phyloP scores from a whole-genome alignment of 2,888 invertebrate genomes.

The Didymodactylos carnosus region DNA sequence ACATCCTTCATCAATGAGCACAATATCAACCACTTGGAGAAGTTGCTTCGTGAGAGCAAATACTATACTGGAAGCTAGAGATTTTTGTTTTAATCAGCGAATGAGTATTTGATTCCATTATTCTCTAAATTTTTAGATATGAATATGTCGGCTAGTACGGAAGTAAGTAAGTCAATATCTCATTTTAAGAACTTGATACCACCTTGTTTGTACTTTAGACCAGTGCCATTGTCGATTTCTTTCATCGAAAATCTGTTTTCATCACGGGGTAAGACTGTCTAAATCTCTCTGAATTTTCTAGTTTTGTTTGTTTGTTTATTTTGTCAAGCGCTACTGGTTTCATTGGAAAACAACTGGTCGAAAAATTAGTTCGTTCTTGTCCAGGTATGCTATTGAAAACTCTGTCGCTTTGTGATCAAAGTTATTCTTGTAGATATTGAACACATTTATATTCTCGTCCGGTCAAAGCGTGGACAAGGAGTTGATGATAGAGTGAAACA shows the following conservation, averaged over 20 bases:
- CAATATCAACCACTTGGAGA: too few species aligned
- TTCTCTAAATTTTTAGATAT: not conserved
- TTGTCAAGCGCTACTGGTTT: conserved; percentile 46
- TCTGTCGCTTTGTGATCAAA: not conserved
- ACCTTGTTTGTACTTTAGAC: not conserved
- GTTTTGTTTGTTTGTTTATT: too few species aligned
- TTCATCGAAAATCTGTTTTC: conserved; percentile 6
- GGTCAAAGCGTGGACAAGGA: conserved; percentile 49
- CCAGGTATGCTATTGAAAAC: not conserved
- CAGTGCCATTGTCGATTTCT: conserved; percentile 3
- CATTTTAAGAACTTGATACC: too few species aligned
- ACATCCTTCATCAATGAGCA: too few species aligned
- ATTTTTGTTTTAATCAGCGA: too few species aligned
- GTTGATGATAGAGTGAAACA: conserved; percentile 46
- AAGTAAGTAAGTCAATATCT: too few species aligned
- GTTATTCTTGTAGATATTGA: conserved; percentile 37
- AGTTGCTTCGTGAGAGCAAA: too few species aligned
- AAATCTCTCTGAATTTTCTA: too few species aligned
- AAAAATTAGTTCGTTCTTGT: conserved; percentile 65
- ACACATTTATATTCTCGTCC: conserved; percentile 55
- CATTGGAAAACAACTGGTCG: conserved; percentile 66
- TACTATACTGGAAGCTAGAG: too few species aligned
- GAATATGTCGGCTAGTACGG: not conserved
- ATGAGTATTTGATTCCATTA: too few species aligned
- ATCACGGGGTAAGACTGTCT: too few species aligned